These are phyloP conservation scores for Drosophila persimilis DNA, from an alignment of 1,140 invertebrate genomes.

Conservation along the genomic window DNA sequence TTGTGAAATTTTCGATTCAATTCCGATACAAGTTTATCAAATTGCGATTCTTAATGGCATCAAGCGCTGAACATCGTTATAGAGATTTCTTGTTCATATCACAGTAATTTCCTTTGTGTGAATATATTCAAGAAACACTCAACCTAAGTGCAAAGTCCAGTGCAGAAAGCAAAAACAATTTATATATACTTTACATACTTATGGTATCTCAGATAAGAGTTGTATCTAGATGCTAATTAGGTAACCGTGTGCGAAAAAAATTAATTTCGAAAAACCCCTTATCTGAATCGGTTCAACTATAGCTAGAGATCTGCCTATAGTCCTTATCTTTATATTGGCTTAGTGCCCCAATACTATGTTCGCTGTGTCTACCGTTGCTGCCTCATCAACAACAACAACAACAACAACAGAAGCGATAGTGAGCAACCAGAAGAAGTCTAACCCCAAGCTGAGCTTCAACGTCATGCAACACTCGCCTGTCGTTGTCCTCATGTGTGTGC, in stretches of 20 bases:
- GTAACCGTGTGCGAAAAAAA: conserved; percentile 21
- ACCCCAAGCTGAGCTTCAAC: conserved; percentile 41
- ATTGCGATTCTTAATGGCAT: conserved; percentile 74
- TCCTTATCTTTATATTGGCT: conserved; percentile 24
- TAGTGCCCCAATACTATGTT: conserved; percentile 63
- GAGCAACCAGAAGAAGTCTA: conserved; percentile 17
- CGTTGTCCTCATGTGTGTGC: conserved; percentile 70
- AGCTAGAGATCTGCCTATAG: conserved; percentile 13
- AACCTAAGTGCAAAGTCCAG: conserved; percentile 42
- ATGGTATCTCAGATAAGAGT: conserved; percentile 58
- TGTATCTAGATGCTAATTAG: conserved; percentile 56
- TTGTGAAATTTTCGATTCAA: conserved; percentile 59
- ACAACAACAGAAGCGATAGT: conserved; percentile 22
- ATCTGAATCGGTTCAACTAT: conserved; percentile 5
- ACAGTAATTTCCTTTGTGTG: conserved; percentile 58
- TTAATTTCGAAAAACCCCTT: conserved; percentile 1
- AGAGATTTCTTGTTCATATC: conserved; percentile 78
- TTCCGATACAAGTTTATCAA: conserved; percentile 4
- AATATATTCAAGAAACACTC: conserved; percentile 23
- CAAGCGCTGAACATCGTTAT: conserved; percentile 62
- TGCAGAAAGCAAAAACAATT: conserved; percentile 27
- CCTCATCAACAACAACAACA: not conserved
- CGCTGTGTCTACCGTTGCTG: conserved; percentile 38
- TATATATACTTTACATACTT: conserved; percentile 8
- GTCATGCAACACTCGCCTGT: conserved; percentile 75